A percentile compares a stretch with the other conserved stretches of the same genome.
Conservation (phyloP, 2,797 vertebrate genomes). For the Setipinna tenuifilis region DNA sequence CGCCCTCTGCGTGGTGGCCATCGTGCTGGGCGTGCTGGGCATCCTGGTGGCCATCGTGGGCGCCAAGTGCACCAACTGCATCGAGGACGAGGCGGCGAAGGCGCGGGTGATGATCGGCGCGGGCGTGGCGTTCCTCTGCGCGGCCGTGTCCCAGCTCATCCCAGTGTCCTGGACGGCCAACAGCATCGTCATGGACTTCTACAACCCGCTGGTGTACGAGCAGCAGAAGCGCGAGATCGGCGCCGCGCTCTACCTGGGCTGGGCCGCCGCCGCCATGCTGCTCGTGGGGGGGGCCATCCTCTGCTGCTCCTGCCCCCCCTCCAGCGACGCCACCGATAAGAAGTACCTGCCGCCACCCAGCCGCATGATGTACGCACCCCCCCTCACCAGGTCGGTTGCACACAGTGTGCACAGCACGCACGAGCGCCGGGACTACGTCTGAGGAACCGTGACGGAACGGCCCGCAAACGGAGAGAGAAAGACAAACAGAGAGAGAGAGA, state of each 20-base stretch:
- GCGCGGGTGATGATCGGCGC: slow-evolving; percentile 86
- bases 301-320: slow-evolving; percentile 85
- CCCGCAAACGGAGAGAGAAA: neutral
- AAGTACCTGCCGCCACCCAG: slow-evolving; percentile 71
- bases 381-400: slow-evolving; percentile 75
- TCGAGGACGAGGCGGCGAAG: slow-evolving; percentile 84
- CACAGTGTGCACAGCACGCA: slow-evolving; percentile 67
- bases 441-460: slow-evolving; percentile 47
- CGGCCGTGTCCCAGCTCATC: slow-evolving; percentile 82
- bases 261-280: slow-evolving; percentile 84
- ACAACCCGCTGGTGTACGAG: slow-evolving; percentile 73
- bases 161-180: slow-evolving; percentile 91
- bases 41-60: slow-evolving; percentile 83
- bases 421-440: slow-evolving; percentile 88
- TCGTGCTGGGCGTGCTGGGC: slow-evolving; percentile 81
- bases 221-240: slow-evolving; percentile 88
- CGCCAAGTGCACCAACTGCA: slow-evolving; percentile 90
- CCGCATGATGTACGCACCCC: slow-evolving; percentile 77
- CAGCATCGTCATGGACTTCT: slow-evolving; percentile 86
- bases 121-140: slow-evolving; percentile 80
- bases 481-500: neutral
- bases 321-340: slow-evolving; percentile 69
- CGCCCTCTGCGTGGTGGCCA: slow-evolving; percentile 83
- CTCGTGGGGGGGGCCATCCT: slow-evolving; percentile 86
- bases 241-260: slow-evolving; percentile 86